Conservation (phyloP, 92 coral and sea anemone species). For the Actinernus sp. region DNA sequence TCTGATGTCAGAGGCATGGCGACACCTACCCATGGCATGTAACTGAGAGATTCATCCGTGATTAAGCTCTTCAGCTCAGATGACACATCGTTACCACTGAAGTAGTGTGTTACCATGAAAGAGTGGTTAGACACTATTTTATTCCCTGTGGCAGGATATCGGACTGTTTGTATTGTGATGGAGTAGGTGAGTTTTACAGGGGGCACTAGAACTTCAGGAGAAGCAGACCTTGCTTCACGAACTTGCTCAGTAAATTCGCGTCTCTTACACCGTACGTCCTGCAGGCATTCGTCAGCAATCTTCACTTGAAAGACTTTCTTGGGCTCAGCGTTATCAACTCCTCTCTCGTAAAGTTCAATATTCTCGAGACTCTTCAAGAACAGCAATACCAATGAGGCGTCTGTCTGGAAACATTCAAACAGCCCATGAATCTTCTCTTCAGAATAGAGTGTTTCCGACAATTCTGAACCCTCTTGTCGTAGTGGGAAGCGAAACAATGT, state of each 20-base stretch:
- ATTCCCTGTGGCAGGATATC: no score
- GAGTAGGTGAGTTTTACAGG: constrained; percentile 50
- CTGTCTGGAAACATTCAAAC: no score
- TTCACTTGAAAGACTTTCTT: constrained; percentile 65
- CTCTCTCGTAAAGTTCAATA: constrained; percentile 59
- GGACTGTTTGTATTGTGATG: constrained; percentile 35
- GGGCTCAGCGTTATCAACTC: constrained; percentile 6
- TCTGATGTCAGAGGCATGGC: constrained; percentile 84
- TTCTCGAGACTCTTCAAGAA: constrained; percentile 70
- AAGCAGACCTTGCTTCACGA: neutral
- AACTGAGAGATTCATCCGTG: no score
- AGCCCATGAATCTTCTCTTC: constrained; percentile 62
- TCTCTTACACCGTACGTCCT: constrained; percentile 54
- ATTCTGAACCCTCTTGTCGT: constrained; percentile 56
- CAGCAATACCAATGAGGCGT: constrained; percentile 65
- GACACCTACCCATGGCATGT: constrained; percentile 81
- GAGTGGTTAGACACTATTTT: no score
- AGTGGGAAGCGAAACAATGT: constrained; percentile 87
- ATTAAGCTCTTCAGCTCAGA: no score
- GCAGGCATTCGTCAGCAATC: constrained; percentile 53
- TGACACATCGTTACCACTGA: constrained; percentile 50
- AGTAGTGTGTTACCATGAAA: constrained; percentile 63
- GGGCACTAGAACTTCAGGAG: constrained; percentile 1
- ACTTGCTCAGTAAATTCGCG: constrained; percentile 50
- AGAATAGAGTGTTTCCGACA: constrained; percentile 74